Base-by-base conservation (phyloP, 2,113 vertebrate species). In the Elephas maximus region DNA sequence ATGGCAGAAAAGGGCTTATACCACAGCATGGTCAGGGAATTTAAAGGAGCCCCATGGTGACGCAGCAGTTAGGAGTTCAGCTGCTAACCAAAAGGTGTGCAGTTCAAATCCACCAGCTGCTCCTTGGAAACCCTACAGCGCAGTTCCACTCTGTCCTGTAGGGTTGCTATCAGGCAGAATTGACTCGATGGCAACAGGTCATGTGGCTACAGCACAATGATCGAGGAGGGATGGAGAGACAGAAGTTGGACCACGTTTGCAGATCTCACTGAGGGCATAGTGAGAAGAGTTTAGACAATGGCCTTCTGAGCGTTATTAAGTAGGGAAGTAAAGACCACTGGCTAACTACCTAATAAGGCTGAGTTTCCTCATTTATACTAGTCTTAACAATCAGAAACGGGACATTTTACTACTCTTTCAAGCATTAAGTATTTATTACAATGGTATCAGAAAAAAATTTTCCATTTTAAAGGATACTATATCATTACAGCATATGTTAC, bases 341-440 rank as follows among this genome's bases (percentile, higher is more conserved):
- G 37, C 48, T 78, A 74, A 48, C 1, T 60, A 67, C 33, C 76
- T 90, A 89, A 83, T 41, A 92, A 92, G 65, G 41, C 76, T 85
- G 57, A 44, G 63, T 90, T 92, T 84, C 45, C 28, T 96, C 76
- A 60, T 37, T 82, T 80, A 93, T 21, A 92, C 23, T 82, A 81
- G n/a, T 89, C 79, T 86, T 94, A 91, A 90, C 53, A 77, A 95
- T 91, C 28, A 86, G 67, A 95, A 95, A 93, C 33, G 48, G 44
- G 51, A 37, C 18, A 90, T 88, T 94, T 90, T 45, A 91, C 74
- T 74, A 88, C 14, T 95, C 78, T 74, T 96, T 91, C 51, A 94
- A 92, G 33, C 30, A 89, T 62, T 28, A 95, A 77, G 20, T 69
- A 2, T 84, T 88, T 78, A 88, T 95, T 96, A 93, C 3, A 63